A percentile compares a stretch with the other conserved stretches of the same genome.
phyloP scores from a whole-genome alignment of 2,888 invertebrate genomes.

The Agrochola macilenta region DNA sequence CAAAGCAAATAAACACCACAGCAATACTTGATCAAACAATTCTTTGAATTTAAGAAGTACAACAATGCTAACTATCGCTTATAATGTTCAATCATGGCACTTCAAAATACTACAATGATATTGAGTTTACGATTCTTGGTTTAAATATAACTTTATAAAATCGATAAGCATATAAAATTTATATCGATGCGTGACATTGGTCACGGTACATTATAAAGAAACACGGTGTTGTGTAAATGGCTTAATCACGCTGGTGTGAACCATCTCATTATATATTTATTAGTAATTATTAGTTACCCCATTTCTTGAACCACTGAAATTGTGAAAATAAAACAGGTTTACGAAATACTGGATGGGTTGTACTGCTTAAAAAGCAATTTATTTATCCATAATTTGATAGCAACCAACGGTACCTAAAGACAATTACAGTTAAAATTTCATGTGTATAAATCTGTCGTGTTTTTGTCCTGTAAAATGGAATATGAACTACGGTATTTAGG shows the following conservation, averaged over 20 bases:
- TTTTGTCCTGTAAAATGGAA: neutral
- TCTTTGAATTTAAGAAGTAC: neutral
- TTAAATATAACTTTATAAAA: constrained; percentile 27
- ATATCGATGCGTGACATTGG: constrained; percentile 41
- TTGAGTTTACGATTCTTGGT: neutral
- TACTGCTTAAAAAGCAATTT: too few species aligned
- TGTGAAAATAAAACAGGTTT: neutral
- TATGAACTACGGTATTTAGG: too few species aligned
- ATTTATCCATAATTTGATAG: neutral
- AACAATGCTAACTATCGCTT: neutral
- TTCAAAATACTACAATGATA: constrained; percentile 10
- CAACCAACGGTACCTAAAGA: neutral
- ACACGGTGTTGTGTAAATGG: constrained; percentile 47
- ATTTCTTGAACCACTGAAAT: neutral
- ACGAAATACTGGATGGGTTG: neutral
- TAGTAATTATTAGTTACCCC: constrained; percentile 37
- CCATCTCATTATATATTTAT: constrained; percentile 38
- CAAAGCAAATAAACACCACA: neutral
- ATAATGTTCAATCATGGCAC: constrained; percentile 24
- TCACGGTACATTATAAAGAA: constrained; percentile 47
- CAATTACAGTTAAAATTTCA: neutral
- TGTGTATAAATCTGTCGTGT: neutral
- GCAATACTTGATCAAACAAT: neutral
- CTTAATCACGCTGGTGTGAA: constrained; percentile 50
- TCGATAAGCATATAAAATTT: constrained; percentile 62